Evolutionary conservation across 1,140 invertebrate genomes (phyloP).

Genomic region (Venturia canescens): DNA sequence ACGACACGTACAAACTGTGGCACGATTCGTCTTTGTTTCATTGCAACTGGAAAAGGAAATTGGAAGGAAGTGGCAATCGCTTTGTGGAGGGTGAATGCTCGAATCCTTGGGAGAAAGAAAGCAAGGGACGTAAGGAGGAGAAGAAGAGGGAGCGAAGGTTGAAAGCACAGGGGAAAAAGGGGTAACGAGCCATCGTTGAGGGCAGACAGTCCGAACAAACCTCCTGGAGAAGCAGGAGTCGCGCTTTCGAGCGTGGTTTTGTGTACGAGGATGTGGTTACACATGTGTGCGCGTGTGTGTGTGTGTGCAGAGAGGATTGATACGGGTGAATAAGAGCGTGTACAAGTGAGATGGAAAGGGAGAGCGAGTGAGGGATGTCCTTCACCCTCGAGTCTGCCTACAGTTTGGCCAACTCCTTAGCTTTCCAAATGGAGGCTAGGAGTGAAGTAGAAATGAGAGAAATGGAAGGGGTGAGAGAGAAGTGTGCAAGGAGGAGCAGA

Average conservation of each 20-base stretch:
- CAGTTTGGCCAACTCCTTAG: slow-evolving; percentile 53
- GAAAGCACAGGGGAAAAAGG: slow-evolving; percentile 15
- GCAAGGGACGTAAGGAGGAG: not conserved
- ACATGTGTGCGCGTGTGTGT: slow-evolving; percentile 5
- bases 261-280: slow-evolving; percentile 36
- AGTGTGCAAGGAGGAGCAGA: slow-evolving; percentile 30
- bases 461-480: slow-evolving; percentile 3
- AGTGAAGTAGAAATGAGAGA: slow-evolving; percentile 2
- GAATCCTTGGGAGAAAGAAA: not conserved
- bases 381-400: slow-evolving; percentile 59
- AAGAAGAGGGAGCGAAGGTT: slow-evolving; percentile 29
- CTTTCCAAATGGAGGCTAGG: slow-evolving; percentile 29
- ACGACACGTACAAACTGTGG: no score
- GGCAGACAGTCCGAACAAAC: slow-evolving; percentile 48
- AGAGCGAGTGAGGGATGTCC: slow-evolving; percentile 57
- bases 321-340: slow-evolving; percentile 18
- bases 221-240: slow-evolving; percentile 30
- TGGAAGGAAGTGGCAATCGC: slow-evolving; percentile 42
- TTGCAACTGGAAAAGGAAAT: slow-evolving; percentile 16
- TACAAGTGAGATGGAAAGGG: slow-evolving; percentile 8
- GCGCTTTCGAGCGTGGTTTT: slow-evolving; percentile 22
- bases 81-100: slow-evolving; percentile 17
- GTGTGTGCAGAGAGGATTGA: slow-evolving; percentile 1
- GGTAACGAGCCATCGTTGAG: slow-evolving; percentile 52
- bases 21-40: not conserved